phyloP scores from a whole-genome alignment of 2,113 vertebrate genomes.

The Heterocephalus glaber region DNA sequence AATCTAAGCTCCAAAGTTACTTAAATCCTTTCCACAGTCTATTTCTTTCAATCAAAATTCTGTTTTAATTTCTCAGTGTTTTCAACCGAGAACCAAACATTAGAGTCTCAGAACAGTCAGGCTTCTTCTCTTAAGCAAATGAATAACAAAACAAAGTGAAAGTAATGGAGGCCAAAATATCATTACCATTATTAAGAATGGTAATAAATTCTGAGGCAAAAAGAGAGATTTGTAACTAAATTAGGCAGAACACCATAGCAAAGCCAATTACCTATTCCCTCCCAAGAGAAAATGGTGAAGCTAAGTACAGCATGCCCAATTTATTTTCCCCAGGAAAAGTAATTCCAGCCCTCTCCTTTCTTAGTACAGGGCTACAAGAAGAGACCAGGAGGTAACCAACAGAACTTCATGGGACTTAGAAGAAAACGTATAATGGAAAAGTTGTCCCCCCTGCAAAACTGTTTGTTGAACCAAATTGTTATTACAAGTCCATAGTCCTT shows the following conservation, averaged over 20 bases:
- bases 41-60: background rate
- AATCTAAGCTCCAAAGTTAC: background rate
- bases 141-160: slow-evolving; percentile 5
- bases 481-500: background rate
- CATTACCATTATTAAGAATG: background rate
- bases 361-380: background rate
- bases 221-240: background rate
- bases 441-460: background rate
- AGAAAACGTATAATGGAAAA: background rate
- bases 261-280: background rate
- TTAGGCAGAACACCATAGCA: background rate
- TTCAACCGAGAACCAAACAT: background rate
- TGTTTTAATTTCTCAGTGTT: background rate
- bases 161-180: background rate
- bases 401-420: background rate
- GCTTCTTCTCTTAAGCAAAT: background rate
- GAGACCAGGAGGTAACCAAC: background rate
- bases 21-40: background rate
- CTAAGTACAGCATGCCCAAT: background rate
- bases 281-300: background rate
- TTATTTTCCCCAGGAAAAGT: background rate
- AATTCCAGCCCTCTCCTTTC: background rate
- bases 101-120: background rate
- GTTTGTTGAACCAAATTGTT: background rate
- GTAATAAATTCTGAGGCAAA: background rate